Evolutionary conservation across 1,140 invertebrate species (phyloP), one percentile per base, ranked within the genome.

Genomic region (Monochamus saltuarius): DNA sequence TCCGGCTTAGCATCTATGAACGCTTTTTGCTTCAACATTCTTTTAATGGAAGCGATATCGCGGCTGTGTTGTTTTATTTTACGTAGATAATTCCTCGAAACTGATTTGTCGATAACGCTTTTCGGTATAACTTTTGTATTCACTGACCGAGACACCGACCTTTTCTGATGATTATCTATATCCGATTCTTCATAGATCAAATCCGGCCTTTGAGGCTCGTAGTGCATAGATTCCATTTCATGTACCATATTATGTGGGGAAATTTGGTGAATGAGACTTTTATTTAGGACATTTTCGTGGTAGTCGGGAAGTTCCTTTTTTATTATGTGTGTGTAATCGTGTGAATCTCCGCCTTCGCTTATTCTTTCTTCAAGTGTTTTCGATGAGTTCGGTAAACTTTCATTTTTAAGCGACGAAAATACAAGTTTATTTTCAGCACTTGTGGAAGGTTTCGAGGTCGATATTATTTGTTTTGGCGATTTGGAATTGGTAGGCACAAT

Each of bases 11-110:
- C 11, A 38, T 55, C 49, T 36, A 34, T 39, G 37, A 45, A 43
- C 43, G 45, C 59, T 57, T 62, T 66, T 9, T 64, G 35, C 52
- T 68, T 66, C 36, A 75, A 56, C 56, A 69, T 68, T 47, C 64
- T 64, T 61, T 71, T 73, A 37, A 74, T 68, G 13, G 43, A 61
- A 22, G 69, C 69, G 29, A 74, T 72, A 42, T 75, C 70, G 45
- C 65, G 57, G 16, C 69, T 74, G 42, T 74, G 69, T 42, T 67
- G 65, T 46, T 74, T 67, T 17, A 71, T 71, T 58, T 72, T 65
- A 16, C 67, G 45, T 36, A 73, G 52, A 53, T 73, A 69, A 35
- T 63, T 72, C 56, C 59, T 64, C 39, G 59, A 42, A 11, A 72
- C 37, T 43, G 35, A n/a, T 37, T 62, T 64, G 40, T 55, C 40